Evolutionary conservation across 2,113 vertebrate species (phyloP).

Genomic region (Anas platyrhynchos): DNA sequence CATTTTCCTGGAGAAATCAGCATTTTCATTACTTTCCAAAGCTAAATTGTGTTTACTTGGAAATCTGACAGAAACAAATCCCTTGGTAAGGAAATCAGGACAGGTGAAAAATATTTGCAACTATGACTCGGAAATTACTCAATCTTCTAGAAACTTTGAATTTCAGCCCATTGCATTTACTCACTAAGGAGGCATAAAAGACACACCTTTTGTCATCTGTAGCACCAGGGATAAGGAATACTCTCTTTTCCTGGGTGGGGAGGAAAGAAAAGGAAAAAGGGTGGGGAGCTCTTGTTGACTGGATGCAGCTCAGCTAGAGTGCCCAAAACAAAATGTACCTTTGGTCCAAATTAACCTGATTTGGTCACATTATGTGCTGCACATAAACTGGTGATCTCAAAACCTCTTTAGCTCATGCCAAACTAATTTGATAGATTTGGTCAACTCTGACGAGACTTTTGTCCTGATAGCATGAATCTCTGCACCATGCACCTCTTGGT

Average conservation of each 20-base stretch:
- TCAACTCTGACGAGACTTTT: not conserved
- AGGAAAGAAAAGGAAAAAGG: not conserved
- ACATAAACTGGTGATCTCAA: not conserved
- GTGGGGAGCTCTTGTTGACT: not conserved
- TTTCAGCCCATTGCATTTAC: not conserved
- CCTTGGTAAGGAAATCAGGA: not conserved
- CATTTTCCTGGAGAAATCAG: not conserved
- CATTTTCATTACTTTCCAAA: not conserved
- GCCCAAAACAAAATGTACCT: not conserved
- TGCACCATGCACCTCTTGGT: not conserved
- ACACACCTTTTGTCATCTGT: not conserved
- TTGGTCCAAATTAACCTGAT: not conserved
- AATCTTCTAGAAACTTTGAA: not conserved
- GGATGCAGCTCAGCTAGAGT: not conserved
- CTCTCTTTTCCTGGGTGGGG: not conserved
- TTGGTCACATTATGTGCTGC: not conserved
- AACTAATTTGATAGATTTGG: not conserved
- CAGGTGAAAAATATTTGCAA: not conserved
- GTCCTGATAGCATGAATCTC: not conserved
- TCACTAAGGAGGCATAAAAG: not conserved
- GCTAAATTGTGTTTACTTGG: not conserved
- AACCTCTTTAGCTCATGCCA: not conserved
- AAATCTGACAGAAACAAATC: not conserved
- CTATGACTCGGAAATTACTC: not conserved
- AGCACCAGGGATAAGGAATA: not conserved